These are phyloP conservation scores for Dendropsophus ebraccatus DNA, from an alignment of 2,113 vertebrate genomes.

Conservation along the genomic window DNA sequence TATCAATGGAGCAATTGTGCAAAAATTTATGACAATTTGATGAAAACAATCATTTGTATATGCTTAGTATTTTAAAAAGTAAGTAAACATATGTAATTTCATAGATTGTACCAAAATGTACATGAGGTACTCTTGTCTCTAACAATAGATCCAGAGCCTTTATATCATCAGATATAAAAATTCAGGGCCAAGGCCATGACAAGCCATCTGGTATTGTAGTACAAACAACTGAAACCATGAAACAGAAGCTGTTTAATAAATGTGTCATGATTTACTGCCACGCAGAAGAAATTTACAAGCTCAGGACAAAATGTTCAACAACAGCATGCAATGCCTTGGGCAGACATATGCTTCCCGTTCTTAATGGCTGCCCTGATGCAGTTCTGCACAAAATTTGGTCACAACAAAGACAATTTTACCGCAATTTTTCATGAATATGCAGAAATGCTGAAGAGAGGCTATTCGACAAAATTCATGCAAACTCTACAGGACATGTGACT, in stretches of 20 bases:
- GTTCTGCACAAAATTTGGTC: not conserved
- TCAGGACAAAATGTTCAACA: slow-evolving; percentile 30
- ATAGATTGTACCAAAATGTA: not conserved
- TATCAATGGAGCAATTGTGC: too few relatives aligned
- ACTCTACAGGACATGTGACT: too few relatives aligned
- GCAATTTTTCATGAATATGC: too few relatives aligned
- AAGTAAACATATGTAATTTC: not conserved
- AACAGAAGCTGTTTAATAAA: slow-evolving; percentile 32
- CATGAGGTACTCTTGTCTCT: not conserved
- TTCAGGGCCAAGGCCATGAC: not conserved
- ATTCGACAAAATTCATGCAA: too few relatives aligned
- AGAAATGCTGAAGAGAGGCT: too few relatives aligned
- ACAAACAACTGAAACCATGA: slow-evolving; percentile 18
- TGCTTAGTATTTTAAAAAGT: not conserved
- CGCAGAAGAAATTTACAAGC: slow-evolving; percentile 1
- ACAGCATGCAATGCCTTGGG: too few relatives aligned
- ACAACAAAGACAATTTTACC: slow-evolving; percentile 53
- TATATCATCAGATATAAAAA: not conserved
- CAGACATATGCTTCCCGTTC: too few relatives aligned
- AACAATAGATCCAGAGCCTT: not conserved
- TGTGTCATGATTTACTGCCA: slow-evolving; percentile 29
- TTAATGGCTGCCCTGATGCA: too few relatives aligned
- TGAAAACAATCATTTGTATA: too few relatives aligned
- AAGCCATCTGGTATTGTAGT: slow-evolving; percentile 24
- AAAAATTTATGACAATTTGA: too few relatives aligned